Conservation (phyloP, 2,113 vertebrate genomes). For the Hystrix cristata region DNA sequence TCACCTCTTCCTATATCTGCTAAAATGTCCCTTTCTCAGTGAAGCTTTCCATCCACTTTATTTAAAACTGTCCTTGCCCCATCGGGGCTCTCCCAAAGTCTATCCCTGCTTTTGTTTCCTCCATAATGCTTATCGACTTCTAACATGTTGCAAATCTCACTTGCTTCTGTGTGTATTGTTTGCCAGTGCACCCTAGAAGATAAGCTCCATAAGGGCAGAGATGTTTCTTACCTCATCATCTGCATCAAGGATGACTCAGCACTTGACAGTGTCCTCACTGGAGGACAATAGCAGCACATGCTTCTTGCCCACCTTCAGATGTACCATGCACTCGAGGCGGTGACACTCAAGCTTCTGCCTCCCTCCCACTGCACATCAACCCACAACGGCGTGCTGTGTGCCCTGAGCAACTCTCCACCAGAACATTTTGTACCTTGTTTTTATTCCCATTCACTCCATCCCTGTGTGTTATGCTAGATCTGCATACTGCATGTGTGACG, state of each 20-base stretch:
- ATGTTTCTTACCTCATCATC: background rate
- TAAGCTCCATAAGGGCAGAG: background rate
- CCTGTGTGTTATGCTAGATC: background rate
- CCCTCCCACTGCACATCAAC: background rate
- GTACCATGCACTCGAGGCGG: background rate
- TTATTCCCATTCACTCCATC: background rate
- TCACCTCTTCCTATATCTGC: background rate
- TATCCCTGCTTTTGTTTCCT: background rate
- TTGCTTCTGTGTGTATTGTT: background rate
- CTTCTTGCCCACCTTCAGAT: background rate
- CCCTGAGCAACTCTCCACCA: too few species aligned
- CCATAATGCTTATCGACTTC: background rate
- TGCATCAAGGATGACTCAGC: background rate
- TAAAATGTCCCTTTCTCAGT: background rate
- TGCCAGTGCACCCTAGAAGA: background rate
- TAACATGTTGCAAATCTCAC: background rate
- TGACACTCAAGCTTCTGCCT: background rate
- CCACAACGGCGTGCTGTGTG: background rate
- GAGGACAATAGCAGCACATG: background rate
- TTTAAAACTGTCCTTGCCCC: background rate
- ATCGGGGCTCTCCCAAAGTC: background rate
- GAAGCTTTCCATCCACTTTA: background rate
- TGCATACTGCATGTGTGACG: rapidly evolving
- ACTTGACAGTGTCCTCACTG: background rate
- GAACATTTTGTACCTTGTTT: background rate